These are phyloP conservation scores for Formica selysi DNA, from an alignment of 1,140 invertebrate genomes.

Conservation along the genomic window DNA sequence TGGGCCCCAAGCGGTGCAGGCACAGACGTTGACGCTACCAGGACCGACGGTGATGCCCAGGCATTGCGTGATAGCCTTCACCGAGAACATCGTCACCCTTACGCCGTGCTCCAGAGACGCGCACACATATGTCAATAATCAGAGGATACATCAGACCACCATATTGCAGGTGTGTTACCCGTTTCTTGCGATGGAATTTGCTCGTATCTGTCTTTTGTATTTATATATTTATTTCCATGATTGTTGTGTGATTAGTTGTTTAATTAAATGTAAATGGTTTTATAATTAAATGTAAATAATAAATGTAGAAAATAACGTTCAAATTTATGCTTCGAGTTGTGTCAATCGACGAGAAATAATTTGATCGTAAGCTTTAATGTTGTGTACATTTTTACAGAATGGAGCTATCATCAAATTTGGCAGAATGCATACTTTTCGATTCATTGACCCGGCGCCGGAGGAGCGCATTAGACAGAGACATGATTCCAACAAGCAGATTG, in stretches of 20 bases:
- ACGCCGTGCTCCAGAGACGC: conserved; percentile 97
- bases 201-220: neutral
- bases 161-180: conserved; percentile 91
- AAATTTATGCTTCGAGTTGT: conserved; percentile 1
- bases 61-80: conserved; percentile 97
- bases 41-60: conserved; percentile 95
- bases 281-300: neutral
- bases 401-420: conserved; percentile 96
- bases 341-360: neutral
- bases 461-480: conserved; percentile 91
- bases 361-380: neutral
- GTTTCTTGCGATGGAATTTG: neutral
- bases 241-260: neutral
- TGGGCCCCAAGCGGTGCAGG: conserved; percentile 85
- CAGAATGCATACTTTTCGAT: conserved; percentile 96
- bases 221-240: neutral
- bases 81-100: conserved; percentile 95
- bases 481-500: conserved; percentile 88
- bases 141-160: conserved; percentile 96
- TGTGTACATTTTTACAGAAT: conserved; percentile 87
- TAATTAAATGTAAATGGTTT: neutral
- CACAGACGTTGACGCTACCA: conserved; percentile 87
- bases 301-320: neutral
- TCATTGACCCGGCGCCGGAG: conserved; percentile 96
- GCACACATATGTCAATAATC: conserved; percentile 97